phyloP scores from a whole-genome alignment of 64 coral and sea anemone genomes.

The Trachythela sp. region DNA sequence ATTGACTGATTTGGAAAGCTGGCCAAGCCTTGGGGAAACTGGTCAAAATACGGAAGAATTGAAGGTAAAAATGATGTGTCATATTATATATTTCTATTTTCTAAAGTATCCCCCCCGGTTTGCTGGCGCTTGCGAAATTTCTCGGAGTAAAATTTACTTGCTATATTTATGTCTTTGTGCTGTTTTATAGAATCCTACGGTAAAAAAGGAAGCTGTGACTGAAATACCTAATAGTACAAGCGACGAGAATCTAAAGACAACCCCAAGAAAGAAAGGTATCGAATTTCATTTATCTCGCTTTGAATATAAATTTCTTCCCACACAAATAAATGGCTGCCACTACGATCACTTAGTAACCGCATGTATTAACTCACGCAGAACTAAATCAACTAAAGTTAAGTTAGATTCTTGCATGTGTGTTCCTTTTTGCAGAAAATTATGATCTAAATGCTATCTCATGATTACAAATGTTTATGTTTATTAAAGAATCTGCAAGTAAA shows the following conservation, averaged over 20 bases:
- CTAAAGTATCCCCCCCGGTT: background rate
- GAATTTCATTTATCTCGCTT: background rate
- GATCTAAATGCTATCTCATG: no score
- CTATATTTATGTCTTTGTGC: background rate
- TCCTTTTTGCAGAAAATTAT: no score
- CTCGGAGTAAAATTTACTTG: background rate
- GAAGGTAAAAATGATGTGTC: slow-evolving; percentile 15
- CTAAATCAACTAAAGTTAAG: background rate
- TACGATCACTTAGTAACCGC: background rate
- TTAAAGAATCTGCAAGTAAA: no score
- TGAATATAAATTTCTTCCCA: background rate
- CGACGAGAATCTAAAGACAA: background rate
- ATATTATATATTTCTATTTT: background rate
- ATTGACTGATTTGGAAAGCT: background rate
- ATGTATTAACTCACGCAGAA: background rate
- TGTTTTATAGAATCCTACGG: background rate
- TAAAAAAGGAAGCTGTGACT: background rate
- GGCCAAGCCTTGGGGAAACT: background rate
- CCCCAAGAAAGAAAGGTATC: slow-evolving; percentile 10
- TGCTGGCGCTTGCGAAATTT: background rate
- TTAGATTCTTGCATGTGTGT: no score
- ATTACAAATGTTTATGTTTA: no score
- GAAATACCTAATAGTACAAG: background rate
- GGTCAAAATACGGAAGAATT: slow-evolving; percentile 2
- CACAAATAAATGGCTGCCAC: background rate